A percentile compares a stretch with the other conserved stretches of the same genome.
phyloP scores from a whole-genome alignment of 1,140 invertebrate genomes.

The Orchesella cincta region DNA sequence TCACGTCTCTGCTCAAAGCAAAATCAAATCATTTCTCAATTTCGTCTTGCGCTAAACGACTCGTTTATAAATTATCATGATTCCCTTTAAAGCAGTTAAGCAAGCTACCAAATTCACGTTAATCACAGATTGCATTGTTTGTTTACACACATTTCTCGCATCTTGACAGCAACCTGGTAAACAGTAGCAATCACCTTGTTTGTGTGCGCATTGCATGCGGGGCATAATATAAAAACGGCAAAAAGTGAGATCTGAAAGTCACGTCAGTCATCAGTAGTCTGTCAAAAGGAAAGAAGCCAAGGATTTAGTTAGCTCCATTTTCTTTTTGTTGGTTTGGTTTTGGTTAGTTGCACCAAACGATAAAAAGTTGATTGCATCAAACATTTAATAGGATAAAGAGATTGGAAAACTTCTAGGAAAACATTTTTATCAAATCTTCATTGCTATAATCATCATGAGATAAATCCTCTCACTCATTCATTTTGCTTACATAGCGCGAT shows the following conservation, averaged over 20 bases:
- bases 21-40: too few species aligned
- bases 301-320: not conserved
- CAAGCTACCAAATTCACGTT: too few species aligned
- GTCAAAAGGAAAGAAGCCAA: not conserved
- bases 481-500: not conserved
- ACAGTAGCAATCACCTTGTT: not conserved
- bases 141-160: too few species aligned
- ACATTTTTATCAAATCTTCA: not conserved
- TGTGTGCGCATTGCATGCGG: not conserved
- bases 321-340: not conserved
- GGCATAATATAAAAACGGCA: not conserved
- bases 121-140: too few species aligned
- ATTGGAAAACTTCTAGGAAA: constrained; percentile 26
- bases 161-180: too few species aligned
- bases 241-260: not conserved
- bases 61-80: too few species aligned
- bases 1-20: too few species aligned
- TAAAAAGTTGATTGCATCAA: constrained; percentile 23
- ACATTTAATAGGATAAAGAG: constrained; percentile 25
- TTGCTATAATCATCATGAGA: not conserved
- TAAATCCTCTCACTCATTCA: not conserved
- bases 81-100: too few species aligned
- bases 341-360: not conserved
- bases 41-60: too few species aligned
- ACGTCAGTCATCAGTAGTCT: not conserved